Percentiles rank a stretch among this genome's conserved stretches.
phyloP scores from a whole-genome alignment of 2,888 invertebrate species.

The Dione juno region DNA sequence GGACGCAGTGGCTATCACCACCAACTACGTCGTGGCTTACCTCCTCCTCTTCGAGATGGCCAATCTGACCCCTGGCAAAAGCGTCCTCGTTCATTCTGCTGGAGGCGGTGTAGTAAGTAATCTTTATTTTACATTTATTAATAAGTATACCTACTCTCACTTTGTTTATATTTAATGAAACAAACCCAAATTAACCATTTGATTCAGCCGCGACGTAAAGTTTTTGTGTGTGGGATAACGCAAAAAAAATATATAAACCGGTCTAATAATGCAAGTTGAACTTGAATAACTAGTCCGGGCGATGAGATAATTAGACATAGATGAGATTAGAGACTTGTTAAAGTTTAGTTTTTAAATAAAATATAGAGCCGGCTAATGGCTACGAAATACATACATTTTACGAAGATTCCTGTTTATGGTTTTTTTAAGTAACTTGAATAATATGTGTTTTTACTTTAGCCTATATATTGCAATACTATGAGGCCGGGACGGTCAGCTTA shows the following conservation, averaged over 20 bases:
- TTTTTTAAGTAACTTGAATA: not conserved
- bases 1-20: conserved; percentile 92
- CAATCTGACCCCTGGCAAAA: conserved; percentile 90
- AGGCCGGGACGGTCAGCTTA: conserved; percentile 38
- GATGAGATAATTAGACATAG: conserved; percentile 25
- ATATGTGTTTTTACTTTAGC: conserved; percentile 14
- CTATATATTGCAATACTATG: conserved; percentile 19
- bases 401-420: too few relatives aligned
- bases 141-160: not conserved
- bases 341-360: conserved; percentile 22
- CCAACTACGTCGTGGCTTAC: conserved; percentile 94
- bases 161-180: not conserved
- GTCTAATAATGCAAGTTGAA: conserved; percentile 31
- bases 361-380: not conserved
- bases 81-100: conserved; percentile 91
- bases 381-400: conserved; percentile 6
- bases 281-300: conserved; percentile 31
- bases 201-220: not conserved
- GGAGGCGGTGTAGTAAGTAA: conserved; percentile 94
- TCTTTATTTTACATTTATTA: conserved; percentile 1
- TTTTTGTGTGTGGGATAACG: conserved; percentile 23
- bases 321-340: conserved; percentile 31
- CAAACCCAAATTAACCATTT: conserved; percentile 10
- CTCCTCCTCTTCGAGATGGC: conserved; percentile 93
- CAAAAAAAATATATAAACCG: conserved; percentile 38